These are phyloP conservation scores for Apodemus speciosus DNA, from an alignment of 2,113 vertebrate species.

Conservation along the genomic window DNA sequence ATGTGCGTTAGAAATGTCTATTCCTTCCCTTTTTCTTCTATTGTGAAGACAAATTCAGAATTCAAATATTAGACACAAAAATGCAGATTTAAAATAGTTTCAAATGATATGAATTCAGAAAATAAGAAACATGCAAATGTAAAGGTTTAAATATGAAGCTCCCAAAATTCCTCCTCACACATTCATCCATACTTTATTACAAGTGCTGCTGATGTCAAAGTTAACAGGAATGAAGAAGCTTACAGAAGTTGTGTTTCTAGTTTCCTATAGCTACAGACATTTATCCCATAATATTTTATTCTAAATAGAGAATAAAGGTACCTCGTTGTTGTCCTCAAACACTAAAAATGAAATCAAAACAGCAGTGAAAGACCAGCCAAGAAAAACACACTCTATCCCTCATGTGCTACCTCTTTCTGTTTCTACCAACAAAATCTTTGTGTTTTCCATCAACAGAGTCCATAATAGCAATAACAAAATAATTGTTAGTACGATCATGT, in stretches of 20 bases:
- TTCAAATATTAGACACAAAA: constrained; percentile 50
- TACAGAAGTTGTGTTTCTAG: constrained; percentile 75
- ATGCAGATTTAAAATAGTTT: constrained; percentile 10
- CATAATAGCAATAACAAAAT: constrained; percentile 83
- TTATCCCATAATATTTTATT: constrained; percentile 77
- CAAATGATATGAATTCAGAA: constrained; percentile 39
- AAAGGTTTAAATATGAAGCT: not conserved
- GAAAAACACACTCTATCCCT: constrained; percentile 85
- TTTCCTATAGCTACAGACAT: constrained; percentile 77
- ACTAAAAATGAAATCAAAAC: constrained; percentile 86
- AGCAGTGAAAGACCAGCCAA: constrained; percentile 85
- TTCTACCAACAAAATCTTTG: constrained; percentile 77
- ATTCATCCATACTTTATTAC: not conserved
- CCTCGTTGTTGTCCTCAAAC: constrained; percentile 84
- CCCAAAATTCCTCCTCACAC: not conserved
- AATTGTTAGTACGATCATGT: constrained; percentile 82
- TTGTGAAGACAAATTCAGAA: not conserved
- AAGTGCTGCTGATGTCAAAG: constrained; percentile 39
- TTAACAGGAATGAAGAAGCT: not conserved
- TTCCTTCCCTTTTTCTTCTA: not conserved
- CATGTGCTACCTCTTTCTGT: constrained; percentile 81
- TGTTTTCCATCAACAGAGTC: constrained; percentile 86
- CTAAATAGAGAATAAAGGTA: constrained; percentile 79
- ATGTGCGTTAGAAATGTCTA: constrained; percentile 4
- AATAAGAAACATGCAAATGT: not conserved